Evolutionary conservation across 2,113 vertebrate genomes (phyloP).

Genomic region (Grammomys dolichurus): DNA sequence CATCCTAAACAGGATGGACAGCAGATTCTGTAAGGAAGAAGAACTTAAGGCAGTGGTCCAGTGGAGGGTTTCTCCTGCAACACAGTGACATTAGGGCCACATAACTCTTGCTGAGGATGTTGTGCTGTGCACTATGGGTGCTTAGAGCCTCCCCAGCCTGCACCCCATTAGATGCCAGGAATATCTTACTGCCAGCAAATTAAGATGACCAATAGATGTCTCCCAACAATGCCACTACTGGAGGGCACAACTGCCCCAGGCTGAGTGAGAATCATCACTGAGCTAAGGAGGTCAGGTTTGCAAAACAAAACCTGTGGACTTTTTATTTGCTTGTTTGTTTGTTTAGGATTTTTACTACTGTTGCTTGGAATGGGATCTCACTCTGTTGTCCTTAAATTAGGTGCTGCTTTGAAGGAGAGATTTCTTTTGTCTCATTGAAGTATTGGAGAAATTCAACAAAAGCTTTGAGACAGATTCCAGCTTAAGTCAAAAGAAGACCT

Average conservation of each 20-base stretch:
- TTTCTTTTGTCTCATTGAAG: neutral
- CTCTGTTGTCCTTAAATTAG: neutral
- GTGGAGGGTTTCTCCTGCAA: neutral
- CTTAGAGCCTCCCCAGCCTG: neutral
- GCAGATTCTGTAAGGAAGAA: conserved; percentile 62
- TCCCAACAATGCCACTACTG: neutral
- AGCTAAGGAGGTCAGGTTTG: neutral
- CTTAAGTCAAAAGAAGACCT: conserved; percentile 21
- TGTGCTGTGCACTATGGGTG: neutral
- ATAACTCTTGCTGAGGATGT: neutral
- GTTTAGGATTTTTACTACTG: neutral
- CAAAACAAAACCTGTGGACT: neutral
- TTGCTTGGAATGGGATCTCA: neutral
- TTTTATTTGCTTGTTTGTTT: neutral
- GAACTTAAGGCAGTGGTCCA: neutral
- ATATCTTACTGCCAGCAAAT: neutral
- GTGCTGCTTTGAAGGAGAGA: neutral
- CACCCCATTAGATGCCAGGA: neutral
- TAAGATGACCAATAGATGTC: neutral
- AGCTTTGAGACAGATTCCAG: neutral
- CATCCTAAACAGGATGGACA: conserved; percentile 87
- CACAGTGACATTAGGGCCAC: neutral
- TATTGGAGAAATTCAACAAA: neutral
- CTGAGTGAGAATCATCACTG: neutral
- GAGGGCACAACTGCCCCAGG: neutral